A percentile compares a stretch with the other conserved stretches of the same genome.
Conservation (phyloP, 2,888 invertebrate species). For the Panopea generosa region DNA sequence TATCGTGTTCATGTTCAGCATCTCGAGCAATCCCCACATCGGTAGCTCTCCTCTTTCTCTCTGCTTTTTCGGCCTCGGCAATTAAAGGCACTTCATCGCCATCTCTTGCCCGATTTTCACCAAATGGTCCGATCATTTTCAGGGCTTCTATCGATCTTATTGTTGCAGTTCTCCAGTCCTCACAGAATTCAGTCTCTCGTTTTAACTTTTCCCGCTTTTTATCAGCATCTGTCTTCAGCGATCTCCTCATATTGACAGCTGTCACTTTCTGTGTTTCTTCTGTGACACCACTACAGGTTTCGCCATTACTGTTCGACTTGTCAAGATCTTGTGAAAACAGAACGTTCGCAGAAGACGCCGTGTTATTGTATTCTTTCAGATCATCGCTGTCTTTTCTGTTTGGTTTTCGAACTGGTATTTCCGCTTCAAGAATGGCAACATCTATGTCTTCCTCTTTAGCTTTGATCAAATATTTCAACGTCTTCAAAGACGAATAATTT, state of each 20-base stretch:
- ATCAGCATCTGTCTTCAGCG: conserved; percentile 17
- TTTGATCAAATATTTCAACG: conserved; percentile 4
- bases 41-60: too few species aligned
- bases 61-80: too few species aligned
- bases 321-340: too few species aligned
- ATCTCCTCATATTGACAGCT: conserved; percentile 8
- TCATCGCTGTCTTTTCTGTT: too few species aligned
- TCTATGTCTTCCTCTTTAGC: not conserved
- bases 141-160: conserved; percentile 54
- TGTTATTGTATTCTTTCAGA: too few species aligned
- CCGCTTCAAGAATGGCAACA: too few species aligned
- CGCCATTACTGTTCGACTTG: too few species aligned
- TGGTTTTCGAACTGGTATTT: too few species aligned
- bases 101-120: not conserved
- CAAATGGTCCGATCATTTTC: conserved; percentile 45
- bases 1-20: too few species aligned
- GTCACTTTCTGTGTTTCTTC: not conserved
- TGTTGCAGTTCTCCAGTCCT: conserved; percentile 52
- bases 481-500: conserved; percentile 9
- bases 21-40: too few species aligned
- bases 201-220: conserved; percentile 20
- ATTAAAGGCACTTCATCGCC: conserved; percentile 17
- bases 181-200: conserved; percentile 48
- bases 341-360: too few species aligned
- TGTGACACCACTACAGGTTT: too few species aligned